These are phyloP conservation scores for Seriola aureovittata DNA, from an alignment of 2,113 vertebrate genomes.

Conservation along the genomic window DNA sequence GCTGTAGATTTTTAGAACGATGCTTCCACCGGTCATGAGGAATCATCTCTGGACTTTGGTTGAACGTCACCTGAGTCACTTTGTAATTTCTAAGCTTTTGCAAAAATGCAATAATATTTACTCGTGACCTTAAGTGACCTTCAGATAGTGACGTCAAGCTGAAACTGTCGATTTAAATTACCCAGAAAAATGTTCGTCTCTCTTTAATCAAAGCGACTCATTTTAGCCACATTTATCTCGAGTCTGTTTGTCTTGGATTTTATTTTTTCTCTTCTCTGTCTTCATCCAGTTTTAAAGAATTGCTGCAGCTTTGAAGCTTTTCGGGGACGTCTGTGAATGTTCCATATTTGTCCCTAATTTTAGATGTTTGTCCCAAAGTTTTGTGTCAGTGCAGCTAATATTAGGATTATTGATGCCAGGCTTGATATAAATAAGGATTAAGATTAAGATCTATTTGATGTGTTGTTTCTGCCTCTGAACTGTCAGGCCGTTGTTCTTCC, in stretches of 20 bases:
- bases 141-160: background rate
- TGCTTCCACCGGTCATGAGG: background rate
- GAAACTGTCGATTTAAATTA: background rate
- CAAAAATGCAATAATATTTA: background rate
- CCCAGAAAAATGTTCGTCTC: background rate
- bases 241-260: background rate
- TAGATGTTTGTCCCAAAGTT: background rate
- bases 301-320: background rate
- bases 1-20: background rate
- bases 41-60: background rate
- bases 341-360: background rate
- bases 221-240: background rate
- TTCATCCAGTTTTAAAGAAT: background rate
- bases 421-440: background rate
- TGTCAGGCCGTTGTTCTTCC: no score
- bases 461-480: no score
- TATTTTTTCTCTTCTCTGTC: background rate
- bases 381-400: background rate
- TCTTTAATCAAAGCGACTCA: background rate
- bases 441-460: background rate
- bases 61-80: background rate
- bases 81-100: background rate
- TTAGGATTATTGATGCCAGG: background rate
- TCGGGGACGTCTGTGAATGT: background rate
- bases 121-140: background rate